Conservation (phyloP, 2,797 vertebrate species). For the Babyrousa celebensis region DNA sequence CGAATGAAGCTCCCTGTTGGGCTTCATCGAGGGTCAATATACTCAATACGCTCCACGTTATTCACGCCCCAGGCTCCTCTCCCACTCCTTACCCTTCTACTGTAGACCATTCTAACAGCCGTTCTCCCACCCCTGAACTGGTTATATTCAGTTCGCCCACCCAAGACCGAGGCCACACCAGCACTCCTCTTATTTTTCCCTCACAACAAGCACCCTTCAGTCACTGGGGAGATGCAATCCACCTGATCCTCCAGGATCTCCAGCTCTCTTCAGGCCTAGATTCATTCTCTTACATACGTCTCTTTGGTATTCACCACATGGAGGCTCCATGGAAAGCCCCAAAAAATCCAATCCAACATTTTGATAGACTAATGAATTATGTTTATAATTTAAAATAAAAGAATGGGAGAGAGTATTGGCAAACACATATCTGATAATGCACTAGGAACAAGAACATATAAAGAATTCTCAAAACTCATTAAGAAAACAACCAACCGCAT, state of each 20-base stretch:
- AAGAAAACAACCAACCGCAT: slow-evolving; percentile 27
- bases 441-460: slow-evolving; percentile 3
- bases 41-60: background rate
- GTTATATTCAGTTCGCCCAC: background rate
- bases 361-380: slow-evolving; percentile 20
- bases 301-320: background rate
- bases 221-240: background rate
- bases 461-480: slow-evolving; percentile 59
- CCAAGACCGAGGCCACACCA: background rate
- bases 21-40: background rate
- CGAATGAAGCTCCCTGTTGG: background rate
- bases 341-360: slow-evolving; percentile 35
- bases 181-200: background rate
- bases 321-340: slow-evolving; percentile 15
- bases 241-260: background rate
- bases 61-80: background rate
- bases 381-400: slow-evolving; percentile 49
- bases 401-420: background rate
- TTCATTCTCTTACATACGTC: background rate
- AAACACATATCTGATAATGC: background rate
- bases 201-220: background rate
- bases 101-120: background rate
- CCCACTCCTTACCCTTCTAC: background rate
- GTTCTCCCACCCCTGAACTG: background rate
- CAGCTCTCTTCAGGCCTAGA: background rate